phyloP scores from a whole-genome alignment of 1,140 invertebrate genomes.

The Tetranychus urticae region DNA sequence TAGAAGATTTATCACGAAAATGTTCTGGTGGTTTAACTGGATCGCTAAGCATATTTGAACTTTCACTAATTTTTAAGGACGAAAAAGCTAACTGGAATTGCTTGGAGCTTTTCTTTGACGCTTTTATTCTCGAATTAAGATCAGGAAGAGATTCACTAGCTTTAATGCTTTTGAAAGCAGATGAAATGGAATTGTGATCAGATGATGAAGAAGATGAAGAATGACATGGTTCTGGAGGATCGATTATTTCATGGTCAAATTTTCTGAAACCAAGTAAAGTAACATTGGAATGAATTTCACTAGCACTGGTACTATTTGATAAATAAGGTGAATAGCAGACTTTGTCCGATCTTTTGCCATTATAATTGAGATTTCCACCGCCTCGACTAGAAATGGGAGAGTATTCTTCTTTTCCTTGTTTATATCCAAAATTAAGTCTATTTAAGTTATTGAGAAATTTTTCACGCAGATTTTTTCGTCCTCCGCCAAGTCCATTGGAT shows the following conservation, averaged over 20 bases:
- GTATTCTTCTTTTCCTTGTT: not conserved
- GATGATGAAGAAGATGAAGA: too few relatives aligned
- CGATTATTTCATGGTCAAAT: too few relatives aligned
- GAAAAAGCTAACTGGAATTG: not conserved
- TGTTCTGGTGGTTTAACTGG: not conserved
- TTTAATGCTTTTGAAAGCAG: not conserved
- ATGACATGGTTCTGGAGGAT: too few relatives aligned
- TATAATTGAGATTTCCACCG: too few relatives aligned
- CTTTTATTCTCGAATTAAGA: not conserved
- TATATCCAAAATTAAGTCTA: not conserved
- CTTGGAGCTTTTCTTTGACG: not conserved
- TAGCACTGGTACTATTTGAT: not conserved
- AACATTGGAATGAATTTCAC: not conserved
- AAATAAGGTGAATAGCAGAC: not conserved
- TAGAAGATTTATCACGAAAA: not conserved
- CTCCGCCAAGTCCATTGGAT: not conserved
- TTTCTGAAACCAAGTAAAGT: not conserved
- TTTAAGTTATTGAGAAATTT: not conserved
- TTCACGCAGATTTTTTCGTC: not conserved
- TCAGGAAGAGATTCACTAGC: constrained; percentile 2
- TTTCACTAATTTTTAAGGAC: not conserved
- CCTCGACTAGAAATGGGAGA: not conserved
- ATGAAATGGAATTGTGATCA: not conserved
- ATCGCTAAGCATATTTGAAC: not conserved
- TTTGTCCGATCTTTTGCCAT: not conserved